phyloP scores from a whole-genome alignment of 2,113 vertebrate species.

The Elaphurus davidianus region DNA sequence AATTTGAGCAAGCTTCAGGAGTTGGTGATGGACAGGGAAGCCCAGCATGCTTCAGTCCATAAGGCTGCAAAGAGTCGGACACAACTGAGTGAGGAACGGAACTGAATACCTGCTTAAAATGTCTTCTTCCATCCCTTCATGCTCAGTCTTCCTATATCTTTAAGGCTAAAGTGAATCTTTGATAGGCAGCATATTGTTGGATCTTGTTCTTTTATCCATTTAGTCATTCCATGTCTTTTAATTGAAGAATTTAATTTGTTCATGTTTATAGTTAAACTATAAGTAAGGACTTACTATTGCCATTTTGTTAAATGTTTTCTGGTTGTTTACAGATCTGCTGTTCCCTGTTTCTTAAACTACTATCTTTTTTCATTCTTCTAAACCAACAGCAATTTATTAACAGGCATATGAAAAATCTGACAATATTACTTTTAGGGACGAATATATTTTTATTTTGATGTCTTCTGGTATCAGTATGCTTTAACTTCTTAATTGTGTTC shows the following conservation, averaged over 20 bases:
- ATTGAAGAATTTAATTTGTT: not conserved
- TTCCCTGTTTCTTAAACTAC: not conserved
- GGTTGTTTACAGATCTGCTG: not conserved
- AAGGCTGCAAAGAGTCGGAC: not conserved
- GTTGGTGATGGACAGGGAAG: not conserved
- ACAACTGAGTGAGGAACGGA: not conserved
- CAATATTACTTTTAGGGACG: not conserved
- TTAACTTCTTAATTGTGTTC: not conserved
- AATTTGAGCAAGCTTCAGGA: not conserved
- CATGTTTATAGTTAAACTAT: not conserved
- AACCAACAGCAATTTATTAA: not conserved
- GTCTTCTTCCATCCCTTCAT: not conserved
- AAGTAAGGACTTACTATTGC: not conserved
- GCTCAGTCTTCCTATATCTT: not conserved
- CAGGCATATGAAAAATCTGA: not conserved
- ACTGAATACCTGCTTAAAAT: not conserved
- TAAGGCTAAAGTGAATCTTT: not conserved
- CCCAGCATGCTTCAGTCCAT: not conserved
- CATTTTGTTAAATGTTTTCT: not conserved
- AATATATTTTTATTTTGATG: not conserved
- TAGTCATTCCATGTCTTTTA: not conserved
- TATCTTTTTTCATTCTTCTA: not conserved
- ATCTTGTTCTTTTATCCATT: not conserved
- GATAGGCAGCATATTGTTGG: not conserved
- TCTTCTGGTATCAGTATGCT: not conserved